Conservation (phyloP, 2,797 vertebrate species). For the Eulemur albifrons region DNA sequence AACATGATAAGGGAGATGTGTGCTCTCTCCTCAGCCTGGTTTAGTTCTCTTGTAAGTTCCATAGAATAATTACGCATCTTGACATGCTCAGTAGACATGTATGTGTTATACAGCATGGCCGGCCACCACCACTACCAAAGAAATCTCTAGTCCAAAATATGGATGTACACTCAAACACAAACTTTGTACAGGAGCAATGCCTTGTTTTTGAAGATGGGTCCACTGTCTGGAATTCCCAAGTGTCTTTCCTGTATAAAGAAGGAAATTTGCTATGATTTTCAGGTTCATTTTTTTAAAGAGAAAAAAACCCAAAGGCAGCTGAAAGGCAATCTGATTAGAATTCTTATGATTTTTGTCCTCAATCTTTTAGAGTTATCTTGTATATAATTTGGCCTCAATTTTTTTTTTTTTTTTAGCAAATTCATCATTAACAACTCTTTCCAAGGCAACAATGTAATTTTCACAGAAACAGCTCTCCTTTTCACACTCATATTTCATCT, state of each 20-base stretch:
- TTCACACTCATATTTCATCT: background rate
- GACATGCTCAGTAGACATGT: background rate
- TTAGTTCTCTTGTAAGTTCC: background rate
- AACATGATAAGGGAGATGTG: fast-evolving
- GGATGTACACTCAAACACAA: background rate
- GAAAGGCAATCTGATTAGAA: background rate
- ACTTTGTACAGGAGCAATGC: background rate
- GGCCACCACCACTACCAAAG: background rate
- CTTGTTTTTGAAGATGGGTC: background rate
- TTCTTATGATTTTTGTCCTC: background rate
- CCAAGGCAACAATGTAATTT: background rate
- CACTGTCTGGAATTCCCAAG: background rate
- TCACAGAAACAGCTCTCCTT: background rate
- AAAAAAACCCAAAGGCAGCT: background rate
- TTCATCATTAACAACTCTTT: background rate
- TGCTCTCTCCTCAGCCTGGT: background rate
- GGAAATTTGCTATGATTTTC: slow-evolving; percentile 15
- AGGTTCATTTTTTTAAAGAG: background rate
- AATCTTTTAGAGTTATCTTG: background rate
- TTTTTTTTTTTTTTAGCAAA: slow-evolving; percentile 28
- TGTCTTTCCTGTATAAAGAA: background rate
- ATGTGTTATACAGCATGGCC: background rate
- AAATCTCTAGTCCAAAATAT: background rate
- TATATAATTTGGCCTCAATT: background rate
- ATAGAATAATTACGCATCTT: background rate